Conservation (phyloP, 2,113 vertebrate genomes). For the Heteronetta atricapilla region DNA sequence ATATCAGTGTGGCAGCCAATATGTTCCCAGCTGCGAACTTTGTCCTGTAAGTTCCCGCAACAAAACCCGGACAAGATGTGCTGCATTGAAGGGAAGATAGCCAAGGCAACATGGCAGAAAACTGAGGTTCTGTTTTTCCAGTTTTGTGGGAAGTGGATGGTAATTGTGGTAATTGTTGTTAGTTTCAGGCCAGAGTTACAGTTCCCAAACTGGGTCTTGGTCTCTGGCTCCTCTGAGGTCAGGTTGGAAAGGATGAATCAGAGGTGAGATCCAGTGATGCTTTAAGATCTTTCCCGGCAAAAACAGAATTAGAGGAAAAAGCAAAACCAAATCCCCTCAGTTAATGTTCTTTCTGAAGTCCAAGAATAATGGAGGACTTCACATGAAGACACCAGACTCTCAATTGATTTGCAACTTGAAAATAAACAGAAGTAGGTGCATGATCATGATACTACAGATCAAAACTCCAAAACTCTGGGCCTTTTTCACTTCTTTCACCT, state of each 20-base stretch:
- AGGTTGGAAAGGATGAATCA: conserved; percentile 56
- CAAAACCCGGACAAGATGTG: not conserved
- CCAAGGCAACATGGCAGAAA: conserved; percentile 44
- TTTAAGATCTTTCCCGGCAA: conserved; percentile 27
- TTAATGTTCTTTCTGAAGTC: conserved; percentile 30
- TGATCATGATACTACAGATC: not conserved
- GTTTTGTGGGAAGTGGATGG: not conserved
- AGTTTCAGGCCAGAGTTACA: not conserved
- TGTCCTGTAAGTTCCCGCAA: not conserved
- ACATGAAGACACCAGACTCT: not conserved
- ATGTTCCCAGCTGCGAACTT: not conserved
- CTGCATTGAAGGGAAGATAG: not conserved
- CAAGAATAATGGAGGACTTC: not conserved
- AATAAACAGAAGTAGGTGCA: not conserved
- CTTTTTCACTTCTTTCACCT: not conserved
- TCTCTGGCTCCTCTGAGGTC: conserved; percentile 40
- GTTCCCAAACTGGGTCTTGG: not conserved
- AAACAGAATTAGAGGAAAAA: conserved; percentile 17
- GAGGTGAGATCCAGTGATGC: conserved; percentile 41
- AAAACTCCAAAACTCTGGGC: not conserved
- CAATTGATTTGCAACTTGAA: not conserved
- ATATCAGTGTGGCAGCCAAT: not conserved
- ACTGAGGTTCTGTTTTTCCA: conserved; percentile 47
- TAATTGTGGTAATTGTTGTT: conserved; percentile 14
- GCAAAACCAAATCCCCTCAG: not conserved